Evolutionary conservation across 2,888 invertebrate species (phyloP).

Genomic region (Caenorhabditis uteleia): DNA sequence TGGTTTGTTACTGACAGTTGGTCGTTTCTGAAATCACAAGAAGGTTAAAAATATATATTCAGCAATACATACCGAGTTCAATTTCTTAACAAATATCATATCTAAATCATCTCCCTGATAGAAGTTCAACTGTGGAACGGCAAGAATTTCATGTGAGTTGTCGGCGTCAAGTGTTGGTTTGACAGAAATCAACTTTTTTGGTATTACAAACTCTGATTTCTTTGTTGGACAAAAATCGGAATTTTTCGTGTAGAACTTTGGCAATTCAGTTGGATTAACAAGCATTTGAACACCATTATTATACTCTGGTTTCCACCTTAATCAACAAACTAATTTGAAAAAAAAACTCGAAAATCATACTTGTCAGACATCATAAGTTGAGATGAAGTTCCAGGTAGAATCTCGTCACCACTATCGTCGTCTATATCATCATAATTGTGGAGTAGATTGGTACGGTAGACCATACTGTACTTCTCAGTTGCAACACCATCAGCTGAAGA

Average conservation of each 20-base stretch:
- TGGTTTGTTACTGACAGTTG: background rate
- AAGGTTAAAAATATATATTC: background rate
- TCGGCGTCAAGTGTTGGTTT: background rate
- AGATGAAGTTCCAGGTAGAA: background rate
- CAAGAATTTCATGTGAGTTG: background rate
- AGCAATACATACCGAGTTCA: slow-evolving; percentile 13
- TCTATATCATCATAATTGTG: slow-evolving; percentile 12
- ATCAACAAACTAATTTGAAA: background rate
- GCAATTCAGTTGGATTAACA: slow-evolving; percentile 31
- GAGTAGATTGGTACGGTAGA: slow-evolving; percentile 1
- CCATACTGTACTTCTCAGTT: slow-evolving; percentile 6
- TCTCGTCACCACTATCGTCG: slow-evolving; percentile 15
- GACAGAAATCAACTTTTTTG: background rate
- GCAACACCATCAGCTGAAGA: slow-evolving; percentile 9
- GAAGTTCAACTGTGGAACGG: slow-evolving; percentile 5
- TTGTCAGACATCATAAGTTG: slow-evolving; percentile 5
- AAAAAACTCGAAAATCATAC: slow-evolving; percentile 2
- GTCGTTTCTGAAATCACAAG: slow-evolving; percentile 10
- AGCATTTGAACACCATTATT: slow-evolving; percentile 54
- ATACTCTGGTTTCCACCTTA: slow-evolving; percentile 58
- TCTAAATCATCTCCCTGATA: slow-evolving; percentile 44
- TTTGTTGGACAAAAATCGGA: slow-evolving; percentile 5
- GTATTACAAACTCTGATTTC: background rate
- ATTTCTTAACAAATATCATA: slow-evolving; percentile 26
- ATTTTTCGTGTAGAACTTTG: slow-evolving; percentile 8